A percentile compares a stretch with the other conserved stretches of the same genome.
Conservation (phyloP, 1,140 invertebrate species). For the Zaprionus gabonicus region DNA sequence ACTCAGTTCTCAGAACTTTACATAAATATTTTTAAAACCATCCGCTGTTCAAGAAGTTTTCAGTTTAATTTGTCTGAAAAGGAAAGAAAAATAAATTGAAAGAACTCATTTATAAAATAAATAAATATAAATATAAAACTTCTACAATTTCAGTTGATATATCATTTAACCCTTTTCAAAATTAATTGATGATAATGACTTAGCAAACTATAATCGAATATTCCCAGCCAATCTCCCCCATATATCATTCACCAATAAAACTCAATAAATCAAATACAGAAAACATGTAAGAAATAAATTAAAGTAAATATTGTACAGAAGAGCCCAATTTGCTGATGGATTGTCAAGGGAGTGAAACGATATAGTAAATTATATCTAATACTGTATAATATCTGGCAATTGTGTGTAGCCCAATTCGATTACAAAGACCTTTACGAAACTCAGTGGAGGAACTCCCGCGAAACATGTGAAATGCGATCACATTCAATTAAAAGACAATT, state of each 20-base stretch:
- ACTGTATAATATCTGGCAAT: neutral
- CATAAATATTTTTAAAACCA: neutral
- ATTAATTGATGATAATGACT: neutral
- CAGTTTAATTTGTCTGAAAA: neutral
- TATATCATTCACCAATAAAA: neutral
- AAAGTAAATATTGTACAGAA: neutral
- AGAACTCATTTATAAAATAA: neutral
- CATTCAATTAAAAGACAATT: constrained; percentile 82
- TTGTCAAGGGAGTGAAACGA: neutral
- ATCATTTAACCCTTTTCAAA: neutral
- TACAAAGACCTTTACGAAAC: neutral
- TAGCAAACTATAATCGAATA: neutral
- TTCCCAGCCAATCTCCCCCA: neutral
- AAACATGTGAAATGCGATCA: constrained; percentile 59
- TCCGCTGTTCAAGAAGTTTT: neutral
- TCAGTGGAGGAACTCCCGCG: constrained; percentile 15
- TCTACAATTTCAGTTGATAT: neutral
- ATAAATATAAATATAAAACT: neutral
- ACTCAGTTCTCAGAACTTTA: too few species aligned
- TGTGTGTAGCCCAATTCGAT: constrained; percentile 1
- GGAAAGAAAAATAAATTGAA: neutral
- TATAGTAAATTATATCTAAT: neutral
- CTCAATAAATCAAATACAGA: constrained; percentile 3
- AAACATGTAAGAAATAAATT: neutral
- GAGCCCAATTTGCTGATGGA: neutral